Evolutionary conservation across 2,113 vertebrate species (phyloP).

Genomic region (Pseudonaja textilis): DNA sequence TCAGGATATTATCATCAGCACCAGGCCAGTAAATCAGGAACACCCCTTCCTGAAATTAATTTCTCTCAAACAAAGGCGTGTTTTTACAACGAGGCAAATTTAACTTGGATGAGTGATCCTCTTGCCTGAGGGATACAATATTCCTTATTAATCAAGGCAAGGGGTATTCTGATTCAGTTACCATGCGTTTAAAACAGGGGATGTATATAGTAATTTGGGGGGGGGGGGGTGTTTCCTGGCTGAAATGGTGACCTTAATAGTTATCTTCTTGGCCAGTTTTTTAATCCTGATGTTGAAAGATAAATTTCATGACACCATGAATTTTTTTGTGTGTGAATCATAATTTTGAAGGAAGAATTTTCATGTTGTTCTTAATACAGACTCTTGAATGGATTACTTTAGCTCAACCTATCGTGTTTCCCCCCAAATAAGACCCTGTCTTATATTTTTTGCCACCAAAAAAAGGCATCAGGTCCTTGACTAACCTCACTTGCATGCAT

Average conservation of each 20-base stretch:
- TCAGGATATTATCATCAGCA: constrained; percentile 63
- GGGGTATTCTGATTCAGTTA: constrained; percentile 75
- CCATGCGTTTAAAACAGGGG: constrained; percentile 71
- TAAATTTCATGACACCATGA: constrained; percentile 68
- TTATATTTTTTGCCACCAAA: too few species aligned
- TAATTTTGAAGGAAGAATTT: constrained; percentile 42
- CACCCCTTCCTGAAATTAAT: constrained; percentile 68
- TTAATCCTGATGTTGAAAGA: constrained; percentile 12
- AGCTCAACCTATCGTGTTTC: not conserved
- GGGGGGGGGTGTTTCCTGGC: constrained; percentile 48
- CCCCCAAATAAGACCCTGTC: too few species aligned
- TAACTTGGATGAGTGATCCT: constrained; percentile 65
- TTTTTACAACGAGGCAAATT: constrained; percentile 63
- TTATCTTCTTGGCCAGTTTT: constrained; percentile 65
- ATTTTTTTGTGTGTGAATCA: too few species aligned
- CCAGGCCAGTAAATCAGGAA: constrained; percentile 58
- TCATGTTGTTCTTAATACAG: constrained; percentile 67
- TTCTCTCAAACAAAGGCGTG: constrained; percentile 60
- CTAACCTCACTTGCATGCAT: too few species aligned
- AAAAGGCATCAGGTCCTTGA: too few species aligned
- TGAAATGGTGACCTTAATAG: constrained; percentile 60
- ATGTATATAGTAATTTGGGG: constrained; percentile 62
- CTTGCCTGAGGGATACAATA: constrained; percentile 62
- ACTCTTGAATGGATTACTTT: constrained; percentile 57
- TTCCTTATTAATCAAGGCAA: constrained; percentile 70